Base-by-base conservation (phyloP, 2,797 vertebrate species). In the Chelon labrosus region DNA sequence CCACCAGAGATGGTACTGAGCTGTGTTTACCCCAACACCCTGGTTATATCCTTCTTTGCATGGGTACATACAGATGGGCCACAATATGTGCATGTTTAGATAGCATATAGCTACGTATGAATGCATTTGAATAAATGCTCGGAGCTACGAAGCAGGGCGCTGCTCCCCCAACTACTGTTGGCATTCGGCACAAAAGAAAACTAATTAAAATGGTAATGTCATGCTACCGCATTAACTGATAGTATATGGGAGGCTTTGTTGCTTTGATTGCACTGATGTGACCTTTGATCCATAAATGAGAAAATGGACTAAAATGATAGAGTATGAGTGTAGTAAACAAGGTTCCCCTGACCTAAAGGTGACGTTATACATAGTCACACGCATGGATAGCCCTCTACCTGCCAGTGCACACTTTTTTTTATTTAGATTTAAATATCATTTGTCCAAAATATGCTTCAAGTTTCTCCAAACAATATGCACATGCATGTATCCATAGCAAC, bases 131-230 rank as follows among this genome's bases (percentile, higher is more conserved):
- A 85, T 85, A 81, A 85, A 80, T 55, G 70, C 83, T 75, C 4
- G 7, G 11, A 72, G 83, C 77, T 60, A 65, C 35, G 51, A 73
- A 65, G 62, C 74, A 16, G 61, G 63, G 55, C 50, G 51, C 27
- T 8, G 60, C 79, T 58, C 65, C 67, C 71, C 73, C 31, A 50
- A 49, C 74, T 9, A 71, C 70, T 57, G 62, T 68, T 85, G 84
- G 69, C 89, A 87, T 88, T 90, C 79, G 25, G 59, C 80, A 85
- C 81, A 91, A 91, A 83, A 70, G 87, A 75, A 88, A 90, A 85
- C 79, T 84, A 86, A 92, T 92, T 91, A 90, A 86, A 85, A 89
- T 90, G 85, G 77, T 89, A 89, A 92, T 90, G 80, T 61, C 51
- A 85, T 67, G 82, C 55, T 50, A 81, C 65, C 62, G 62, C 65